Evolutionary conservation across 2,113 vertebrate genomes (phyloP).

Genomic region (Ctenodactylus gundi): DNA sequence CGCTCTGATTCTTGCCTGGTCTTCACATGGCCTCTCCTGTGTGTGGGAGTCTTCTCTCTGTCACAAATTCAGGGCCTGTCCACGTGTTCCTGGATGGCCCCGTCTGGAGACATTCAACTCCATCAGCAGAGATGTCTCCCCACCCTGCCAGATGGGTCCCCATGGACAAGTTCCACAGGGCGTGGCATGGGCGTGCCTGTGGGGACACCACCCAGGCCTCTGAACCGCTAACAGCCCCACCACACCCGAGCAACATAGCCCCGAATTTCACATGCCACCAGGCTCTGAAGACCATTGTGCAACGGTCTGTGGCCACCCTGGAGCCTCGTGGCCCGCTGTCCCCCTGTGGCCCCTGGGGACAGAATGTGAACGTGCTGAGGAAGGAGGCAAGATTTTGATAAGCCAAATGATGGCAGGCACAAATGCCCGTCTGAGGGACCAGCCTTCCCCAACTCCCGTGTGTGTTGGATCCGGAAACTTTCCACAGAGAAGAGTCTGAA

Average conservation of each 20-base stretch:
- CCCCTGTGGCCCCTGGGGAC: rapidly evolving
- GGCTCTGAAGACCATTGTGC: no score
- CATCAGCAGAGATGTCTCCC: no score
- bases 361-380: background rate
- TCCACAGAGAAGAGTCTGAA: background rate
- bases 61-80: background rate
- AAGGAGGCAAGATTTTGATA: no score
- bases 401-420: background rate
- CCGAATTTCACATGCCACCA: background rate
- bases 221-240: background rate
- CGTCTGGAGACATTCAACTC: background rate
- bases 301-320: no score
- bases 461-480: background rate
- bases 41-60: background rate
- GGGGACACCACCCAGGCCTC: background rate
- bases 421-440: background rate
- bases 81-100: background rate
- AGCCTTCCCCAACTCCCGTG: rapidly evolving
- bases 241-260: background rate
- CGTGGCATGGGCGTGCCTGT: background rate
- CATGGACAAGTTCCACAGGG: no score
- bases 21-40: no score
- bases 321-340: no score
- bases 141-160: background rate
- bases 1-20: background rate